Base-by-base conservation (phyloP, 2,113 vertebrate genomes). In the Hydropotes inermis region DNA sequence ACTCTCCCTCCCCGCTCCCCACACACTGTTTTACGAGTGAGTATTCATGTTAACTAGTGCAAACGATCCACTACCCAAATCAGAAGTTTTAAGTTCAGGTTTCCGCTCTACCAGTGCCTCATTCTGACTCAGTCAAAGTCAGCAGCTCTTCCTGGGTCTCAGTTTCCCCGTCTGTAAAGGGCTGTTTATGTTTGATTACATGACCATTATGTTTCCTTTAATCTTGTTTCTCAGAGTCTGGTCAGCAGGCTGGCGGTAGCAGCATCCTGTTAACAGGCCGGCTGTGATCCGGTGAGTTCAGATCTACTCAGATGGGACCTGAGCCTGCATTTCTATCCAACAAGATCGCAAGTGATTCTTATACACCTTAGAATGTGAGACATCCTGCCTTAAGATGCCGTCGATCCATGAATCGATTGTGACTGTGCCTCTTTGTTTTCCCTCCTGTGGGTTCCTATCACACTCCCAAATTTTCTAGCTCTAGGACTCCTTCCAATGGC, bases 301-400 rank as follows among this genome's bases (percentile, higher is more conserved):
- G 52, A 16, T 23, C n/a, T 83, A 15, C 27, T 36, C 30, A 28
- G 12, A 17, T 36, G 25, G 30, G 39, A 36, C 52, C 33, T 8
- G 52, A 89, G 39, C 50, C 60, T 70, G 8, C 4, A 57, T 94
- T 89, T 78, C 78, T 93, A 52, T 78, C 78, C 91, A 52, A 76
- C 74, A 85, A 82, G 25, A n/a, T 81, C 36, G 47, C 28, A 76
- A 17, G n/a, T 45, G 81, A 92, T 27, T 91, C 81, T 84, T n/a
- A 47, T 0, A 60, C 3, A 52, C 15, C 64, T 96, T 70, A 64
- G 81, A 85, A 50, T 36, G 76, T 74, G 39, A 86, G 45, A 78
- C 5, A 4, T 70, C 28, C 76, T 52, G 61, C 39, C 36, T 30
- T 61, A 76, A 97, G 36, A n/a, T 4, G 39, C 5, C 17, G 5